Percentiles rank a stretch among this genome's conserved stretches.
These are phyloP conservation scores for Polyploca ridens DNA, from an alignment of 2,888 invertebrate species.

Conservation along the genomic window DNA sequence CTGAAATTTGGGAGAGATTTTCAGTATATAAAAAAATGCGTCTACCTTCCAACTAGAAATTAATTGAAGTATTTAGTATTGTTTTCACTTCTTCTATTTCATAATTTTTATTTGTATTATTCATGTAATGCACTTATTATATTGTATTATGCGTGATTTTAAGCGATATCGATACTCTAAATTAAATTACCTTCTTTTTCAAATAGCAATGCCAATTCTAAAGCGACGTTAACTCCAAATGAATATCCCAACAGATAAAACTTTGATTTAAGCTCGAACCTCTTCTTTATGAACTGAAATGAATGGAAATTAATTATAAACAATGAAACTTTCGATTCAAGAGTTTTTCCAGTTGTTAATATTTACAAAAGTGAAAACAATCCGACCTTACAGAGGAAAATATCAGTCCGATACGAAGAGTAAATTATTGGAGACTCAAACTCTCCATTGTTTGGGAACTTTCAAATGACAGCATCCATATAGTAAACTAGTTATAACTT, in stretches of 20 bases:
- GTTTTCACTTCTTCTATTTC: no score
- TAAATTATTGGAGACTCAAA: conserved; percentile 13
- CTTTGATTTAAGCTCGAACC: conserved; percentile 31
- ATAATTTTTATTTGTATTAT: no score
- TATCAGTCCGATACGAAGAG: conserved; percentile 14
- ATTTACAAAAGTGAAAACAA: conserved; percentile 17
- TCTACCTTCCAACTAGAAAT: no score
- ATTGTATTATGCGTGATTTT: no score
- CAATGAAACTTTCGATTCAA: conserved; percentile 18
- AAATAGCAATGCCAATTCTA: conserved; percentile 45
- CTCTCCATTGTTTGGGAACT: conserved; percentile 36
- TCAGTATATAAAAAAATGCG: no score
- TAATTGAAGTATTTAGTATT: no score
- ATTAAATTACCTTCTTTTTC: conserved; percentile 47
- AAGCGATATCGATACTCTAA: no score
- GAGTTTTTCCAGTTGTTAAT: conserved; percentile 17
- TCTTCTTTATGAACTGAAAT: conserved; percentile 31
- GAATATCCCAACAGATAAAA: conserved; percentile 46
- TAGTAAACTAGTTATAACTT: conserved; percentile 1
- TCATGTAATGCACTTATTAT: no score
- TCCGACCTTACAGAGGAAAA: conserved; percentile 5
- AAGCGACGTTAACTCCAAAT: conserved; percentile 45
- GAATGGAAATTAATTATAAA: conserved; percentile 21
- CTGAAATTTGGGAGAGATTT: conserved; percentile 29
- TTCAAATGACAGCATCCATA: conserved; percentile 13